Percentiles rank a stretch among this genome's conserved stretches.
These are phyloP conservation scores for Halictus rubicundus DNA, from an alignment of 1,140 invertebrate species.

Conservation along the genomic window DNA sequence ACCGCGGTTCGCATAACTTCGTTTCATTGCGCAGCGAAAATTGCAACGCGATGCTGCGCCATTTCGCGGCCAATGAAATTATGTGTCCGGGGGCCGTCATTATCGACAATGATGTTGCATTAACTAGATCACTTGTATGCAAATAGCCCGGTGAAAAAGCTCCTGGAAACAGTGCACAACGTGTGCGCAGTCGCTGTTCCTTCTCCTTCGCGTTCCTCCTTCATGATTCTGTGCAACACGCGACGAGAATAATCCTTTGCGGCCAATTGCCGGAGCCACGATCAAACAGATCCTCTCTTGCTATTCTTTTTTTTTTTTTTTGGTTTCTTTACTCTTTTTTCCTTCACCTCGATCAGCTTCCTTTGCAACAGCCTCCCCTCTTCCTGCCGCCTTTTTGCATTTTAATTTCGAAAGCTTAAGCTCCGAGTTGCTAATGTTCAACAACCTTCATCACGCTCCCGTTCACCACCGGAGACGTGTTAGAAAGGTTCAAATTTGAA, in stretches of 20 bases:
- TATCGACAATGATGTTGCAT: slow-evolving; percentile 45
- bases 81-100: slow-evolving; percentile 31
- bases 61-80: slow-evolving; percentile 50
- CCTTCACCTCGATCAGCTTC: no score
- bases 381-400: background rate
- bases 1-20: slow-evolving; percentile 33
- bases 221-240: background rate
- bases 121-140: slow-evolving; percentile 44
- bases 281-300: background rate
- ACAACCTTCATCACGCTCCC: no score
- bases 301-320: background rate
- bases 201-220: no score
- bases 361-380: background rate
- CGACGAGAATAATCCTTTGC: slow-evolving; percentile 12
- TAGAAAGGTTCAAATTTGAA: no score
- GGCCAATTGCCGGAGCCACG: background rate
- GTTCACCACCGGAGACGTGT: no score
- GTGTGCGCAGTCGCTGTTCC: background rate
- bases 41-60: slow-evolving; percentile 23
- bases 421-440: no score
- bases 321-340: background rate
- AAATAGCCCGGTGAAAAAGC: slow-evolving; percentile 23
- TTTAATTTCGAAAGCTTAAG: no score
- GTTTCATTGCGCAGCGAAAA: slow-evolving; percentile 47
- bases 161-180: slow-evolving; percentile 7